Conservation (phyloP, 2,797 vertebrate genomes). For the Sandelia bainsii region DNA sequence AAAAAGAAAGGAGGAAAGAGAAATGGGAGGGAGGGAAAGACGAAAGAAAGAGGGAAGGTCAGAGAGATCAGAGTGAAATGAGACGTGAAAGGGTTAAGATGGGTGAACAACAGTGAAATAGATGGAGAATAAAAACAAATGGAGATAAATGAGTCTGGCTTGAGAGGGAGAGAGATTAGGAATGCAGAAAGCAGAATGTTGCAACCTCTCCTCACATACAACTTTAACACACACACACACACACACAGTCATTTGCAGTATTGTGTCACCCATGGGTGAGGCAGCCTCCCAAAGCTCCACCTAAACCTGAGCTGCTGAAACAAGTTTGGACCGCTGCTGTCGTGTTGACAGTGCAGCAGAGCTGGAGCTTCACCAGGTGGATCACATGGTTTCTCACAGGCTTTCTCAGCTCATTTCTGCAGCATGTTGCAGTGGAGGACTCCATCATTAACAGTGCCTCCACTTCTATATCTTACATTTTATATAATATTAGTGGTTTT, state of each 20-base stretch:
- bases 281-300: slow-evolving; percentile 39
- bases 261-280: slow-evolving; percentile 54
- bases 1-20: not conserved
- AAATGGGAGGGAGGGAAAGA: not conserved
- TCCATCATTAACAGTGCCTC: no score
- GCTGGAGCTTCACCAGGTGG: slow-evolving; percentile 27
- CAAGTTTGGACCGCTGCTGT: slow-evolving; percentile 43
- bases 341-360: slow-evolving; percentile 5
- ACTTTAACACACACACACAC: not conserved
- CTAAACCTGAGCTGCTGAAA: slow-evolving; percentile 46
- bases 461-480: no score
- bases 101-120: not conserved
- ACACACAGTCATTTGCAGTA: not conserved
- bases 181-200: slow-evolving; percentile 37
- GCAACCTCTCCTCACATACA: slow-evolving; percentile 17
- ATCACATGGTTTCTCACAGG: slow-evolving; percentile 1
- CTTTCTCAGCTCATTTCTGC: not conserved
- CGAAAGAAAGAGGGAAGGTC: not conserved
- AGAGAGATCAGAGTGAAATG: not conserved
- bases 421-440: no score
- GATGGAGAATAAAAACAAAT: not conserved
- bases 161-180: slow-evolving; percentile 14
- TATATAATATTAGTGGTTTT: no score
- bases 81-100: not conserved
- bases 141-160: slow-evolving; percentile 17